These are phyloP conservation scores for Synanthedon andrenaeformis DNA, from an alignment of 2,888 invertebrate genomes.

Conservation along the genomic window DNA sequence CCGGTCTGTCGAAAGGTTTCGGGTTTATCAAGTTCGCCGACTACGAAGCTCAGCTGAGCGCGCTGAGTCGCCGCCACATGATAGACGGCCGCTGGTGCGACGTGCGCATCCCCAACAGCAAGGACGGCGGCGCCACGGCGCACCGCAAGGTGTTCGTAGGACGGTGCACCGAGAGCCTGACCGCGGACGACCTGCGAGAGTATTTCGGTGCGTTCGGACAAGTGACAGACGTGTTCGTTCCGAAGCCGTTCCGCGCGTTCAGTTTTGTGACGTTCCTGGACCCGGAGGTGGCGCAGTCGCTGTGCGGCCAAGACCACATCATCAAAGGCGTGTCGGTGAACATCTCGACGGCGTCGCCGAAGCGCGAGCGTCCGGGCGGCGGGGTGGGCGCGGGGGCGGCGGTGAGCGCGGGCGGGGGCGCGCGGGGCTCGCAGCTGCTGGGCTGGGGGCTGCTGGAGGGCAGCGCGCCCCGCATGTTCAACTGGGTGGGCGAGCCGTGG, in stretches of 20 bases:
- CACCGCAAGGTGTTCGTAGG: conserved; percentile 85
- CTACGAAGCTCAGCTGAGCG: conserved; percentile 74
- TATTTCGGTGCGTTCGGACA: conserved; percentile 85
- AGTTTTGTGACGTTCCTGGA: conserved; percentile 88
- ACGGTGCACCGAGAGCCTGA: conserved; percentile 83
- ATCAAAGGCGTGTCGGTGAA: conserved; percentile 88
- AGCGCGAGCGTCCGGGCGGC: conserved; percentile 66
- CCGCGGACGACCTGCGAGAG: conserved; percentile 80
- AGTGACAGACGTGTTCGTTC: conserved; percentile 88
- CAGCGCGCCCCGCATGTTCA: conserved; percentile 26
- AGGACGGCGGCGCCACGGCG: conserved; percentile 75
- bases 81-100: conserved; percentile 81
- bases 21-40: conserved; percentile 78
- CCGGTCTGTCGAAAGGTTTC: conserved; percentile 78
- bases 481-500: conserved; percentile 32
- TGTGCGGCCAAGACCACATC: conserved; percentile 87
- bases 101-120: conserved; percentile 78
- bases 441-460: conserved; percentile 47
- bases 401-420: conserved; percentile 8
- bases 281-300: conserved; percentile 81
- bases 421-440: conserved; percentile 24
- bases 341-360: conserved; percentile 88
- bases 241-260: conserved; percentile 85
- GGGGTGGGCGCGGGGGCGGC: conserved; percentile 3
- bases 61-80: conserved; percentile 74